These are phyloP conservation scores for Boloria euphrosyne DNA, from an alignment of 2,888 invertebrate genomes.

Conservation along the genomic window DNA sequence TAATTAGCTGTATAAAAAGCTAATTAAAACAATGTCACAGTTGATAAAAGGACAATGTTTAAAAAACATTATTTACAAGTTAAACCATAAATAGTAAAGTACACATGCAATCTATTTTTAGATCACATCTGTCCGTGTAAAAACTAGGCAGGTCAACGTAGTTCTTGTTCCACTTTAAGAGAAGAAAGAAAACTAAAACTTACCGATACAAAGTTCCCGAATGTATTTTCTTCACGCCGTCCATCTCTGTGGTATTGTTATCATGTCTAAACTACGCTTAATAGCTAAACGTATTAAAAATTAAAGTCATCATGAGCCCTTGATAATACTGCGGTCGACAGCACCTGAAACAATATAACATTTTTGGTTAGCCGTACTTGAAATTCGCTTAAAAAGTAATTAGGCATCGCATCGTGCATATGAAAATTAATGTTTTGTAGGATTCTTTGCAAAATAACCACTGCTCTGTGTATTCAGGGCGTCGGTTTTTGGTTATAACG, in stretches of 20 bases:
- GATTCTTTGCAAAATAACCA: constrained; percentile 12
- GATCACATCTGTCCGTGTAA: constrained; percentile 41
- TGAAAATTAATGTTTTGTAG: constrained; percentile 12
- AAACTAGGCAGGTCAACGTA: constrained; percentile 43
- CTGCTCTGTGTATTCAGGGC: constrained; percentile 1
- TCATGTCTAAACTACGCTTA: constrained; percentile 65
- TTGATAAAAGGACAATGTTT: constrained; percentile 8
- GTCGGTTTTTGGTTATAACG: background rate
- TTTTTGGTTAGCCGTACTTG: constrained; percentile 1
- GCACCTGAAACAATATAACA: constrained; percentile 38
- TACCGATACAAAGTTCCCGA: constrained; percentile 78
- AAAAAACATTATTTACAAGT: constrained; percentile 23
- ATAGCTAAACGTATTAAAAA: constrained; percentile 57
- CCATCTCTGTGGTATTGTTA: constrained; percentile 70
- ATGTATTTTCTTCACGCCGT: constrained; percentile 81
- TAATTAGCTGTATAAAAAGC: too few relatives aligned
- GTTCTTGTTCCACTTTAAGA: constrained; percentile 37
- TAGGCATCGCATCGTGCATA: constrained; percentile 10
- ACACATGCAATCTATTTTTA: constrained; percentile 45
- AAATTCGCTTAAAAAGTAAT: constrained; percentile 26
- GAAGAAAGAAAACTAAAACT: constrained; percentile 50
- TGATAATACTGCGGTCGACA: constrained; percentile 24
- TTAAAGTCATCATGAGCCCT: constrained; percentile 62
- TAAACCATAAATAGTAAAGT: constrained; percentile 25
- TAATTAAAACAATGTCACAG: background rate